A percentile compares a stretch with the other conserved stretches of the same genome.
phyloP scores from a whole-genome alignment of 2,888 invertebrate species.

The Watsonalla binaria region DNA sequence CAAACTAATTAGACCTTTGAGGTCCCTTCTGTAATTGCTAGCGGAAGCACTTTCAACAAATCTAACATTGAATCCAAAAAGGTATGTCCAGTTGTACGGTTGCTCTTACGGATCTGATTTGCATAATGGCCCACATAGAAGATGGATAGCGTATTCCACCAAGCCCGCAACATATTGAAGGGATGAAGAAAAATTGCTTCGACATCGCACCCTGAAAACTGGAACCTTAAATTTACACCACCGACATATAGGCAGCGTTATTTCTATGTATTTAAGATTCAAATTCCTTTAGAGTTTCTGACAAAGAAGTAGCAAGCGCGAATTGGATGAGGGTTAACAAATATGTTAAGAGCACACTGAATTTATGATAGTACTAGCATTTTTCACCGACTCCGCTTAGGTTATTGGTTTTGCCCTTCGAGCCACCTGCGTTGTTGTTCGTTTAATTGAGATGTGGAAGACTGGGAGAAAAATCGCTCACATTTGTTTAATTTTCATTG shows the following conservation, averaged over 20 bases:
- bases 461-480: neutral
- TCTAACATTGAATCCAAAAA: constrained; percentile 15
- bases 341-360: constrained; percentile 39
- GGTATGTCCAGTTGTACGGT: constrained; percentile 33
- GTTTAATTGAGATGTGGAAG: constrained; percentile 1
- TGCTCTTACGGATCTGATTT: constrained; percentile 41
- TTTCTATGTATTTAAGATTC: constrained; percentile 16
- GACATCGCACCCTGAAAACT: constrained; percentile 52
- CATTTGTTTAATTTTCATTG: constrained; percentile 1
- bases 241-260: constrained; percentile 9
- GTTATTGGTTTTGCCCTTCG: constrained; percentile 3
- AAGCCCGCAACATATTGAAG: constrained; percentile 65
- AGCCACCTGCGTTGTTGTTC: constrained; percentile 1
- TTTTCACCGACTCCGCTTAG: constrained; percentile 19
- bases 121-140: constrained; percentile 59
- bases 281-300: constrained; percentile 8
- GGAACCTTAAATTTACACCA: constrained; percentile 49
- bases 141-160: constrained; percentile 55
- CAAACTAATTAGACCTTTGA: too few species aligned
- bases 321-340: constrained; percentile 42
- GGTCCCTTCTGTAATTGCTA: too few species aligned
- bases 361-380: constrained; percentile 40
- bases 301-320: constrained; percentile 21
- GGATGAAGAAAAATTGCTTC: constrained; percentile 64
- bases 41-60: neutral